A percentile compares a stretch with the other conserved stretches of the same genome.
These are phyloP conservation scores for Acipenser transmontanus DNA, from an alignment of 2,797 vertebrate species.

Conservation along the genomic window DNA sequence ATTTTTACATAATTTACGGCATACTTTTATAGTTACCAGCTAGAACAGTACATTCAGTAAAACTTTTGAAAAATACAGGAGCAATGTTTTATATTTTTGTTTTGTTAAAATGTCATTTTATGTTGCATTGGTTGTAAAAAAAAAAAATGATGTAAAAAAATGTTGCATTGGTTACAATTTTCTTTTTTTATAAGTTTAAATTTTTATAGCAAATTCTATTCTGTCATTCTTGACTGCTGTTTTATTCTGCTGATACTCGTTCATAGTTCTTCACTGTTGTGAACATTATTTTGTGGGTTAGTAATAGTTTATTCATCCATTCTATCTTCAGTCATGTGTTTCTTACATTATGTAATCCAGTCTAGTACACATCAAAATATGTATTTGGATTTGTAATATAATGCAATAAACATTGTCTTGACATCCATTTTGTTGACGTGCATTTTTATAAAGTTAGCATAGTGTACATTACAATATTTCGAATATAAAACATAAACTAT, in stretches of 20 bases:
- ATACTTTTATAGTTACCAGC: slow-evolving; percentile 1
- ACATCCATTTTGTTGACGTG: not conserved
- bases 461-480: too few relatives aligned
- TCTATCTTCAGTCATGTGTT: slow-evolving; percentile 4
- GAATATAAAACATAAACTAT: too few relatives aligned
- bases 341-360: slow-evolving; percentile 17
- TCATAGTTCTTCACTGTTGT: slow-evolving; percentile 6
- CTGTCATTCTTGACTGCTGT: not conserved
- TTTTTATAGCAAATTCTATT: slow-evolving; percentile 4
- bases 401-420: slow-evolving; percentile 22
- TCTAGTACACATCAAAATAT: slow-evolving; percentile 15
- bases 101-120: slow-evolving; percentile 5
- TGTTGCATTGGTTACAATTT: slow-evolving; percentile 1
- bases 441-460: not conserved
- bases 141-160: not conserved
- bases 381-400: slow-evolving; percentile 20
- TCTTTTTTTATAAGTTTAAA: not conserved
- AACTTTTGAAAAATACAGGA: slow-evolving; percentile 9
- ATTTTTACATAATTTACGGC: not conserved
- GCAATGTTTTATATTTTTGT: slow-evolving; percentile 17
- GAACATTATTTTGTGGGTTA: slow-evolving; percentile 14
- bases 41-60: not conserved
- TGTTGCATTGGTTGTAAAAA: not conserved
- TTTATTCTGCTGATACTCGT: not conserved
- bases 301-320: slow-evolving; percentile 1